Percentiles rank a stretch among this genome's conserved stretches.
Conservation (phyloP, 2,888 invertebrate genomes). For the Schizaphis graminum region DNA sequence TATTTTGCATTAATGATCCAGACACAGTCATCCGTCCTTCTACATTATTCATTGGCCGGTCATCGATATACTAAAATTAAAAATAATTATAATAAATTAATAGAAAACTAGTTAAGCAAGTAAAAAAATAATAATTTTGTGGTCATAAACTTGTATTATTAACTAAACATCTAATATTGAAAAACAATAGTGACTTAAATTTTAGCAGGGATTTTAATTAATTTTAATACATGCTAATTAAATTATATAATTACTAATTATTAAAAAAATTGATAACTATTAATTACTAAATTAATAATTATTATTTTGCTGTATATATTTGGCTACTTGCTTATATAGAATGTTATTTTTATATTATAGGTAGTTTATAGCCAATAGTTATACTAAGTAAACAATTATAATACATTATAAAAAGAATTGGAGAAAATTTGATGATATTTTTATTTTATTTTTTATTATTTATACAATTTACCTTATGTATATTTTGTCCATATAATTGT, state of each 20-base stretch:
- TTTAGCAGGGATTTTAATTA: background rate
- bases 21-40: slow-evolving; percentile 62
- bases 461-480: background rate
- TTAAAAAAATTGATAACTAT: background rate
- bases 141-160: background rate
- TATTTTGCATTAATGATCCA: slow-evolving; percentile 69
- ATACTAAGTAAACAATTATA: background rate
- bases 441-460: background rate
- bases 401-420: background rate
- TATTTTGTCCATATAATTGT: background rate
- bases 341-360: background rate
- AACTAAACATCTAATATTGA: background rate
- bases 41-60: slow-evolving; percentile 36
- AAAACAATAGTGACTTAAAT: background rate
- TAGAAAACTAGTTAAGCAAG: background rate
- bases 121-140: background rate
- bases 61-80: slow-evolving; percentile 47
- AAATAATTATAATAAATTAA: background rate
- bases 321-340: background rate
- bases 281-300: background rate
- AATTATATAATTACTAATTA: background rate
- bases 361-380: background rate
- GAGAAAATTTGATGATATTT: background rate
- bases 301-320: background rate
- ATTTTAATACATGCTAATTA: background rate